Conservation (phyloP, 2,888 invertebrate genomes). For the Anthophora plumipes region DNA sequence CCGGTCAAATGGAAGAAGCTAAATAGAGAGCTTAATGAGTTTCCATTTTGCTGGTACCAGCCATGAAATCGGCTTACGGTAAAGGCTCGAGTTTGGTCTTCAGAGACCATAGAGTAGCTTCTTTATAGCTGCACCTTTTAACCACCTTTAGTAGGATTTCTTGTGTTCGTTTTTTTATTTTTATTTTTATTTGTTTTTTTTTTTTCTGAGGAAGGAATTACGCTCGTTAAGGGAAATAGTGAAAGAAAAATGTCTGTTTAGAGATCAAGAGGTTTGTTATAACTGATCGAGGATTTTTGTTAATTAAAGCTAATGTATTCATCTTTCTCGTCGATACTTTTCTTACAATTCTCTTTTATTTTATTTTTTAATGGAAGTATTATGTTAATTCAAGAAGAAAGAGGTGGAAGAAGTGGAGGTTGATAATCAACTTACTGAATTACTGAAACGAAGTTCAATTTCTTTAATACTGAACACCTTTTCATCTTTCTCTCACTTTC, state of each 20-base stretch:
- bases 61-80: slow-evolving; percentile 2
- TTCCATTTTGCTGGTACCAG: slow-evolving; percentile 11
- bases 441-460: too few relatives aligned
- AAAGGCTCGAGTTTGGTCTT: not conserved
- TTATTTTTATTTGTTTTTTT: too few relatives aligned
- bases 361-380: too few relatives aligned
- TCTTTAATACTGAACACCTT: too few relatives aligned
- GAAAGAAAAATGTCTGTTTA: too few relatives aligned
- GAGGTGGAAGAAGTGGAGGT: too few relatives aligned
- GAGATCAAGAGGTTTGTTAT: not conserved
- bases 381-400: too few relatives aligned
- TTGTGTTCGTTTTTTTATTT: not conserved
- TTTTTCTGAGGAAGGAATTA: not conserved
- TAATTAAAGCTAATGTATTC: too few relatives aligned
- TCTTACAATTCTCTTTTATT: too few relatives aligned
- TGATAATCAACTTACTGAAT: too few relatives aligned
- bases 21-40: slow-evolving; percentile 27
- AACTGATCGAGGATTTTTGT: not conserved
- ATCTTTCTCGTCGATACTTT: too few relatives aligned
- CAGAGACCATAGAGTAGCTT: not conserved
- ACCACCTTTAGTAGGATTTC: not conserved
- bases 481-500: too few relatives aligned
- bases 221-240: not conserved
- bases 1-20: slow-evolving; percentile 3
- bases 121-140: not conserved